Conservation (phyloP, 2,888 invertebrate genomes). For the Lepidochrysops patricia region DNA sequence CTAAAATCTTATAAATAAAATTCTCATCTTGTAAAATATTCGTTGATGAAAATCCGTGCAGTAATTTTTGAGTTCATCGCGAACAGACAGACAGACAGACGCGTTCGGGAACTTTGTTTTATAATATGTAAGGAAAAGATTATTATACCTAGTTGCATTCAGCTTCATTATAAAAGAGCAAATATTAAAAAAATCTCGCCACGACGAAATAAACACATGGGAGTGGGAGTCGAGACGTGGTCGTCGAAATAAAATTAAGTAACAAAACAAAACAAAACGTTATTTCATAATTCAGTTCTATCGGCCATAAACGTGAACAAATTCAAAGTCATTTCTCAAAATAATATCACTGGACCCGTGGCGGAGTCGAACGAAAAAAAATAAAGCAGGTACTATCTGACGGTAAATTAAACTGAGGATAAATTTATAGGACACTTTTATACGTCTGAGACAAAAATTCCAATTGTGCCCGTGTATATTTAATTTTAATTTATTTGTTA, state of each 20-base stretch:
- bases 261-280: constrained; percentile 11
- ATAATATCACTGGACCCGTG: constrained; percentile 68
- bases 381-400: constrained; percentile 70
- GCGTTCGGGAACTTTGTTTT: too few species aligned
- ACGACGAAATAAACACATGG: too few species aligned
- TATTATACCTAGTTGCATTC: too few species aligned
- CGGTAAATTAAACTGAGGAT: constrained; percentile 74
- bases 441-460: constrained; percentile 74
- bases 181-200: too few species aligned
- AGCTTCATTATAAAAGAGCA: too few species aligned
- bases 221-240: too few species aligned
- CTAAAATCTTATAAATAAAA: too few species aligned
- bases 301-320: constrained; percentile 43
- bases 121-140: too few species aligned
- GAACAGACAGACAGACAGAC: too few species aligned
- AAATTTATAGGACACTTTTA: constrained; percentile 75
- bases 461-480: constrained; percentile 73
- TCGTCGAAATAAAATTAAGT: background rate
- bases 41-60: too few species aligned
- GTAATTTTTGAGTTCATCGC: too few species aligned
- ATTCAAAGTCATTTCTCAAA: constrained; percentile 68
- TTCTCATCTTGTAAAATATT: too few species aligned
- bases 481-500: constrained; percentile 74
- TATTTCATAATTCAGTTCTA: constrained; percentile 22
- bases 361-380: constrained; percentile 65